Base-by-base conservation (phyloP, 2,797 vertebrate species). In the Hemibagrus guttatus region DNA sequence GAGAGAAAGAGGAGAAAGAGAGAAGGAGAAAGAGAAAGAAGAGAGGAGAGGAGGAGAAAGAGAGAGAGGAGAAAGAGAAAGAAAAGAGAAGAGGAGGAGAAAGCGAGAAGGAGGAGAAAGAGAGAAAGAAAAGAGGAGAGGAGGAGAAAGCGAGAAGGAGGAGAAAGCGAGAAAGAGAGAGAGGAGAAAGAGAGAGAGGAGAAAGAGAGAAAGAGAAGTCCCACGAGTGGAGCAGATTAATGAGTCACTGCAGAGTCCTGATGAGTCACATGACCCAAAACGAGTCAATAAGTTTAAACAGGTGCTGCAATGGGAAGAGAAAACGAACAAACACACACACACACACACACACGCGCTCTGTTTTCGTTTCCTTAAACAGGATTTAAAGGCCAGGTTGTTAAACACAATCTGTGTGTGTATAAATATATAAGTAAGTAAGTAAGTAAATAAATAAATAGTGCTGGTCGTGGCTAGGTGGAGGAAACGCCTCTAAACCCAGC, bases 201-300 rank as follows among this genome's bases (percentile, higher is more conserved):
- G 17, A 58, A 19, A 17, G 56, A 6, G 21, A 23, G 58, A 23
- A 1, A 23, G 58, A 2, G 21, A 5, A 11, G 46, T 8, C 31
- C 17, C 35, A 71, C 17, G 35, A n/a, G 26, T 42, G 4, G 56
- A 69, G 63, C 61, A 83, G 81, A 76, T 72, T 80, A 58, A 88
- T 39, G 84, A 86, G 71, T 89, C 52, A 61, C 16, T 54, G 49
- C 54, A 11, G 84, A 52, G 52, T 66, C 64, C 75, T 58, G 82
- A 78, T 72, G 58, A 54, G 49, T 64, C 26, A 76, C 6, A 42
- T 87, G 89, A 85, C 66, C 71, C 85, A 74, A 46, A 42, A 84
- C 83, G 0, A 68, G 64, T 59, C 76, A 79, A 79, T 31, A 49
- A 39, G 23, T 68, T 61, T 71, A 61, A 69, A 49, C 58, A 35